A percentile compares a stretch with the other conserved stretches of the same genome.
Conservation (phyloP, 2,888 invertebrate species). For the Pteria penguin region DNA sequence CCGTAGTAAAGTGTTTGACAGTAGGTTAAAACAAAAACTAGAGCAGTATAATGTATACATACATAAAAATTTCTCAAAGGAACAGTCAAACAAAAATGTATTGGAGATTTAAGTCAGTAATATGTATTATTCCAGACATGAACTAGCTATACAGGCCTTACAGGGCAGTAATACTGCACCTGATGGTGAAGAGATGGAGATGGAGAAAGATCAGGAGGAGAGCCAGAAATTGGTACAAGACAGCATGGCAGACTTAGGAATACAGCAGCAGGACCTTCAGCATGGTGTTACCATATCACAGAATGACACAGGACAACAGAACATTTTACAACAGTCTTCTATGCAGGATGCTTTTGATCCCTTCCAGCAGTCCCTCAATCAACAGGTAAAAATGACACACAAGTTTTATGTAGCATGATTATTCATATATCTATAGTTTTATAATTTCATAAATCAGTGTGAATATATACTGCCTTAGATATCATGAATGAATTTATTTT, state of each 20-base stretch:
- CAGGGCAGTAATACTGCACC: constrained; percentile 21
- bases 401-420: too few species aligned
- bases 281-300: constrained; percentile 57
- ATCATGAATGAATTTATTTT: too few species aligned
- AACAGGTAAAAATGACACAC: too few species aligned
- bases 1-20: too few species aligned
- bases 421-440: too few species aligned
- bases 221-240: constrained; percentile 46
- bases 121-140: constrained; percentile 76
- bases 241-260: constrained; percentile 54
- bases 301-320: constrained; percentile 57
- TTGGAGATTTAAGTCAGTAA: too few species aligned
- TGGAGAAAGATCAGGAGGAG: constrained; percentile 39
- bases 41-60: too few species aligned
- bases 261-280: constrained; percentile 59
- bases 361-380: constrained; percentile 72
- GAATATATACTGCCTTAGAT: too few species aligned
- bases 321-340: constrained; percentile 49
- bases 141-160: constrained; percentile 80
- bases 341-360: constrained; percentile 63
- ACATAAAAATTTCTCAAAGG: too few species aligned
- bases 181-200: constrained; percentile 23
- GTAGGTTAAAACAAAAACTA: too few species aligned
- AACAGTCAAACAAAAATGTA: too few species aligned
- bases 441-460: too few species aligned